Evolutionary conservation across 2,797 vertebrate genomes (phyloP), one percentile per base, ranked within the genome.

Genomic region (Austrolebias charrua): DNA sequence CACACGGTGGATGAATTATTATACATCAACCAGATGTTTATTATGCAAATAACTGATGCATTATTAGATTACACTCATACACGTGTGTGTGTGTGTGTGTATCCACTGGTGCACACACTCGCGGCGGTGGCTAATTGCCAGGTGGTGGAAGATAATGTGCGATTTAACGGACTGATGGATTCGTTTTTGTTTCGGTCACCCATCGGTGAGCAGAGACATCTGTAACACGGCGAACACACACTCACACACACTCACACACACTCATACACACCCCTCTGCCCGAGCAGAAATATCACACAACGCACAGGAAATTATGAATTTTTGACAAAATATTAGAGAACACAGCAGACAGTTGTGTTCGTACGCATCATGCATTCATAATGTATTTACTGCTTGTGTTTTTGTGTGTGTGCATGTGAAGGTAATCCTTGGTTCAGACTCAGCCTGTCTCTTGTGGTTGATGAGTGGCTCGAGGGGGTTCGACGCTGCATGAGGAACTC

Each of bases 91-190:
- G 8, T 60, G 60, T 53, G 63, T 66, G 69, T 47, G 8, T 60
- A 57, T 47, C 66, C 55, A 50, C 60, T 16, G 8, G 0, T 12
- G 48, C 35, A 5, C 79, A 55, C 84, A 66, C 78, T 55, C 83
- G 55, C 84, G 84, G 82, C 54, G 38, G 78, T 81, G 79, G 80
- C 83, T 91, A 91, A 91, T 91, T 89, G 87, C 87, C 89, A 91
- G 89, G 89, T 90, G 91, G 83, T 71, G 74, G 80, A 75, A 79
- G 86, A 92, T 91, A 91, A 90, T 91, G 83, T 86, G 86, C 75
- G 86, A 92, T 91, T 92, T 90, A 91, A 91, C 80, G 86, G 86
- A 80, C 85, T 80, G 85, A 87, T 89, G 86, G 82, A 85, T 90
- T 85, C 87, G 86, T 90, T 91, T 91, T 87, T 88, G 89, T 91